A percentile compares a stretch with the other conserved stretches of the same genome.
These are phyloP conservation scores for Eupithecia centaureata DNA, from an alignment of 2,888 invertebrate genomes.

Conservation along the genomic window DNA sequence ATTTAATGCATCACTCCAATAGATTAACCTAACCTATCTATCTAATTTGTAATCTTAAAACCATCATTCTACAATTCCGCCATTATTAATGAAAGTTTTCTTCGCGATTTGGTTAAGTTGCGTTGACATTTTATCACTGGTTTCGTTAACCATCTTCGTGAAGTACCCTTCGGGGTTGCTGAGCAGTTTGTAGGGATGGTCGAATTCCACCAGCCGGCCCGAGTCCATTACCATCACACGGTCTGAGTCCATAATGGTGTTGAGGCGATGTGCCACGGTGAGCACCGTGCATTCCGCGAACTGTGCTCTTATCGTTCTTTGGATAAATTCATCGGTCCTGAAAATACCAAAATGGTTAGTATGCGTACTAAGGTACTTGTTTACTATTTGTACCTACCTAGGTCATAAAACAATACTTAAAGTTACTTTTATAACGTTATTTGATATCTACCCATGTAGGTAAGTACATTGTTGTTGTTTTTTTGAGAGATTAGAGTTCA, in stretches of 20 bases:
- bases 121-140: constrained; percentile 83
- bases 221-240: constrained; percentile 93
- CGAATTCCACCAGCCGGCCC: constrained; percentile 89
- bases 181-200: constrained; percentile 87
- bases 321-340: constrained; percentile 93
- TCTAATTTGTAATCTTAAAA: constrained; percentile 6
- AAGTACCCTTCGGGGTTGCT: constrained; percentile 85
- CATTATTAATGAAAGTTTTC: constrained; percentile 71
- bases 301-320: constrained; percentile 90
- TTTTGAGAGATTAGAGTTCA: too few relatives aligned
- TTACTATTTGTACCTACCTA: not conserved
- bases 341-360: constrained; percentile 41
- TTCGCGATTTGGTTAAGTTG: constrained; percentile 76
- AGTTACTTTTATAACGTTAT: too few relatives aligned
- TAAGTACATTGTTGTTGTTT: too few relatives aligned
- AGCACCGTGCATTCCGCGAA: constrained; percentile 93
- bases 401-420: not conserved
- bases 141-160: constrained; percentile 88
- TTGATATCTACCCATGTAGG: too few relatives aligned
- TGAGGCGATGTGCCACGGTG: constrained; percentile 95
- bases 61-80: constrained; percentile 62
- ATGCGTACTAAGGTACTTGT: not conserved
- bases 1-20: constrained; percentile 13
- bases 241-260: constrained; percentile 97
- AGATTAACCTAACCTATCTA: constrained; percentile 7